Percentiles rank a stretch among this genome's conserved stretches.
phyloP scores from a whole-genome alignment of 2,113 vertebrate species.

The Xenopus laevis region DNA sequence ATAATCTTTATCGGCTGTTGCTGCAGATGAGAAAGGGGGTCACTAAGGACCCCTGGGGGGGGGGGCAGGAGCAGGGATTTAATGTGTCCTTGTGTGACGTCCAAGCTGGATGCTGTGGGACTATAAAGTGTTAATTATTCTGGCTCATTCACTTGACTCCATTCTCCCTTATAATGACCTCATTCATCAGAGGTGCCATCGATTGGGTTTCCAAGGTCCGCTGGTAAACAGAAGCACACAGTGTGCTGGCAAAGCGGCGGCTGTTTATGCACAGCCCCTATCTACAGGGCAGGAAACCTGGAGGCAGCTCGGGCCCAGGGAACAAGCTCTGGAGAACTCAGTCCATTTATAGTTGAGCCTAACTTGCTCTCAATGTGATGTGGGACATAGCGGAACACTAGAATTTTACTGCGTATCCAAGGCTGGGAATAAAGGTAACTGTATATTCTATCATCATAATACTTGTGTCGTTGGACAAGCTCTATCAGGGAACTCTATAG shows the following conservation, averaged over 20 bases:
- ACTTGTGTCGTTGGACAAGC: too few species aligned
- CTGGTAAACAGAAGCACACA: conserved; percentile 19
- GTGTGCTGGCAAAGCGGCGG: conserved; percentile 14
- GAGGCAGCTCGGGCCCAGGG: not conserved
- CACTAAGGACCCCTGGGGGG: too few species aligned
- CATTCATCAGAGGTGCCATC: not conserved
- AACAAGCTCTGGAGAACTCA: too few species aligned
- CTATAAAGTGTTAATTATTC: conserved; percentile 1
- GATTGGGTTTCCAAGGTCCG: conserved; percentile 17
- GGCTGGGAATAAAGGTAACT: conserved; percentile 34
- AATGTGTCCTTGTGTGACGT: too few species aligned
- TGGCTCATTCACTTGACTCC: not conserved
- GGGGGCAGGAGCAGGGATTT: too few species aligned
- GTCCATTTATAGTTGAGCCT: too few species aligned
- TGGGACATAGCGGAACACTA: too few species aligned
- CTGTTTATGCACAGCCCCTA: too few species aligned
- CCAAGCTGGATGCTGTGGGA: not conserved
- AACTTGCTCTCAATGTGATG: not conserved
- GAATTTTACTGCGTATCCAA: not conserved
- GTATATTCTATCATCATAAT: not conserved
- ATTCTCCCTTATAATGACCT: conserved; percentile 30
- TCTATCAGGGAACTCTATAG: too few species aligned
- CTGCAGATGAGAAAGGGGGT: too few species aligned
- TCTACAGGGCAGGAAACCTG: not conserved
- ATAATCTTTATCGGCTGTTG: too few species aligned